Conservation (phyloP, 2,888 invertebrate genomes). For the Nebria salina region DNA sequence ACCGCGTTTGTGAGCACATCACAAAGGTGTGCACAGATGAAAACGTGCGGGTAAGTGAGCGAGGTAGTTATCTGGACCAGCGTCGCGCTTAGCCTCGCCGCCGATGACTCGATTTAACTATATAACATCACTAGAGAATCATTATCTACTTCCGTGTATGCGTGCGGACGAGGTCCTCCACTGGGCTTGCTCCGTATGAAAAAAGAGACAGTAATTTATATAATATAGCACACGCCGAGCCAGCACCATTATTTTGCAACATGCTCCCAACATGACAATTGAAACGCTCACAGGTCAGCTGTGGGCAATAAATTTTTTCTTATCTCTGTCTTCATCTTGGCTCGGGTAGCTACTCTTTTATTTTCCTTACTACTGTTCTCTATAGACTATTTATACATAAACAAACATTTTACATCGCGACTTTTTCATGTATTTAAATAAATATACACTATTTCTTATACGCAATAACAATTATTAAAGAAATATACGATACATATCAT, state of each 20-base stretch:
- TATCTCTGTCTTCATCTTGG: conserved; percentile 32
- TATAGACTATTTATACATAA: conserved; percentile 31
- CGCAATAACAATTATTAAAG: too few species aligned
- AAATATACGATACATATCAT: too few species aligned
- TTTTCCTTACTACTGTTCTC: neutral
- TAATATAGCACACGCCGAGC: conserved; percentile 38
- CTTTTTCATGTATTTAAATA: neutral
- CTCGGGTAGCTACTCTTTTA: neutral
- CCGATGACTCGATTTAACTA: too few species aligned
- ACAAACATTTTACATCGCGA: neutral
- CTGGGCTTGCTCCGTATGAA: neutral
- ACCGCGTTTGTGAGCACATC: neutral
- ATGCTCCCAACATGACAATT: conserved; percentile 30
- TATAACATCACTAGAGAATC: neutral
- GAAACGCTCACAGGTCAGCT: conserved; percentile 31
- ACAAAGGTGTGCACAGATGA: neutral
- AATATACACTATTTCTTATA: neutral
- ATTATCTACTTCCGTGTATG: neutral
- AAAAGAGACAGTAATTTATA: conserved; percentile 33
- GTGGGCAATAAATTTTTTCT: conserved; percentile 46
- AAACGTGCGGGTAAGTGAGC: neutral
- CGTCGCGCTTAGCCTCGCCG: neutral
- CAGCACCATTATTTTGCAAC: conserved; percentile 40
- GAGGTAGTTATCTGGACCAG: neutral
- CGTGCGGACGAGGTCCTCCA: neutral